Evolutionary conservation across 2,888 invertebrate genomes (phyloP).

Genomic region (Macrosiphum euphorbiae): DNA sequence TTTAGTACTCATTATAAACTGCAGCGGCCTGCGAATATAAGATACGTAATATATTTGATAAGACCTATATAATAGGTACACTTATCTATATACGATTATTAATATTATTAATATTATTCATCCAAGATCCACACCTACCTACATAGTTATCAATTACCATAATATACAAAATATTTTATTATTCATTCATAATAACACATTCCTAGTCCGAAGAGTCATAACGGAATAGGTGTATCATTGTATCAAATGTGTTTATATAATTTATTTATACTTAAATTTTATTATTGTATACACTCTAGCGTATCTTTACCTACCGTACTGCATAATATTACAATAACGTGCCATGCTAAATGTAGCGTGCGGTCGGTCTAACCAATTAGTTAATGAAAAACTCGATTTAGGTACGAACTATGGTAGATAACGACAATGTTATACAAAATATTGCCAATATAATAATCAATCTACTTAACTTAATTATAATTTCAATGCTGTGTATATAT

Average conservation of each 20-base stretch:
- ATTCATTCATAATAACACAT: background rate
- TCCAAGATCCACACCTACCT: background rate
- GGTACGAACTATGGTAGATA: background rate
- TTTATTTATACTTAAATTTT: background rate
- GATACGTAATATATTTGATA: background rate
- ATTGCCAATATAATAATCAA: background rate
- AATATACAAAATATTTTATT: background rate
- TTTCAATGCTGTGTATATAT: background rate
- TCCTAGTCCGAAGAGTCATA: background rate
- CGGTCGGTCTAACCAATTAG: background rate
- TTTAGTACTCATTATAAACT: background rate
- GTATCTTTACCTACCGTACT: background rate
- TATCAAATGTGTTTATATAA: background rate
- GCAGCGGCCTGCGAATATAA: background rate
- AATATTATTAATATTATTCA: background rate
- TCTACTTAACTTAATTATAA: background rate
- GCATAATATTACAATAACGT: background rate
- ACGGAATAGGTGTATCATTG: background rate
- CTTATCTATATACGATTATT: background rate
- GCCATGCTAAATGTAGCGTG: background rate
- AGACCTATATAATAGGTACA: background rate
- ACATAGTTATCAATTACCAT: background rate
- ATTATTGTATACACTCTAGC: background rate
- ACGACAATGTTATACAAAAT: background rate
- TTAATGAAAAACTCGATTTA: background rate